A percentile compares a stretch with the other conserved stretches of the same genome.
These are phyloP conservation scores for Smittia sp. DNA, from an alignment of 2,888 invertebrate species.

Conservation along the genomic window DNA sequence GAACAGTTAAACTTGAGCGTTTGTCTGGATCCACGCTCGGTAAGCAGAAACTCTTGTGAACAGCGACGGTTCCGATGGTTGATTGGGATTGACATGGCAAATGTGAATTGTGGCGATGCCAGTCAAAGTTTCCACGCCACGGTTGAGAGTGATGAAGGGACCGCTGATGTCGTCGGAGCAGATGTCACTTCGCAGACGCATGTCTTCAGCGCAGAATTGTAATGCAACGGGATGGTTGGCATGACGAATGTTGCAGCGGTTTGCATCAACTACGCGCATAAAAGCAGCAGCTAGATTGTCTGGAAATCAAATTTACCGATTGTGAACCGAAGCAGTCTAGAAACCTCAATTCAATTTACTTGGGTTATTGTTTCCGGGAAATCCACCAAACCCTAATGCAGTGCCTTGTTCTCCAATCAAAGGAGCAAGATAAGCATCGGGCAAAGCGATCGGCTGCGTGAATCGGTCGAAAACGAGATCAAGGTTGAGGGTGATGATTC, in stretches of 20 bases:
- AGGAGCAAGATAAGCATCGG: neutral
- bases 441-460: neutral
- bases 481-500: neutral
- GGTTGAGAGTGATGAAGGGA: neutral
- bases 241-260: neutral
- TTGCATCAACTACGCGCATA: neutral
- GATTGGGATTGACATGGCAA: neutral
- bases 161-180: conserved; percentile 28
- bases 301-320: neutral
- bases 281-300: neutral
- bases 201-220: conserved; percentile 32
- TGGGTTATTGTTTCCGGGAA: neutral
- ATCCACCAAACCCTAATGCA: conserved; percentile 29
- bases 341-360: neutral
- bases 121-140: conserved; percentile 20
- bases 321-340: neutral
- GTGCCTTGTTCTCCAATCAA: conserved; percentile 25
- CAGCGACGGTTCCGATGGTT: conserved; percentile 11
- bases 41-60: conserved; percentile 25
- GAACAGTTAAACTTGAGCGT: neutral
- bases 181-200: neutral
- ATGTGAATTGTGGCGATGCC: conserved; percentile 10
- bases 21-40: conserved; percentile 18
- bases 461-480: neutral
- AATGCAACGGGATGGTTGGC: neutral